Evolutionary conservation across 2,113 vertebrate species (phyloP).

Genomic region (Callipepla squamata): DNA sequence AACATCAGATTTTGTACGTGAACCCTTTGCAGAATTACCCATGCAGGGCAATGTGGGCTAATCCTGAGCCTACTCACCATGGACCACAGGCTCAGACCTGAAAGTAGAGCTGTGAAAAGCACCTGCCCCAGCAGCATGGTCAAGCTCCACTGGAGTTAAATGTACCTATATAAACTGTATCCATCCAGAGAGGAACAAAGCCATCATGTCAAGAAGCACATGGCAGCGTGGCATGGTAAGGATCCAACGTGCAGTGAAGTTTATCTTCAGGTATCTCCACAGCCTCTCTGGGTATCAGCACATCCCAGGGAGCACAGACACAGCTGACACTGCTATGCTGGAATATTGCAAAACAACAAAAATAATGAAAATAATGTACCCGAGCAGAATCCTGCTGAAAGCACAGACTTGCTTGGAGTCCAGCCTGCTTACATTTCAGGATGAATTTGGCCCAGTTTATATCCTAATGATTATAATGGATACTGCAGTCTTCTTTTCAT

Average conservation of each 20-base stretch:
- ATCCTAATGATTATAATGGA: slow-evolving; percentile 56
- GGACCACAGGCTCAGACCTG: accelerated
- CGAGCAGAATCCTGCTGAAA: not conserved
- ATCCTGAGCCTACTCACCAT: accelerated
- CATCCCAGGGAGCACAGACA: not conserved
- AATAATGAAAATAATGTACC: not conserved
- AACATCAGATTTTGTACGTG: not conserved
- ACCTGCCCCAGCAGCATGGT: not conserved
- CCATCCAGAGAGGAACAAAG: not conserved
- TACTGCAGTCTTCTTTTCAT: slow-evolving; percentile 55
- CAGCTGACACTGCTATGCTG: not conserved
- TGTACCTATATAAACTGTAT: not conserved
- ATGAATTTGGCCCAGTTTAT: slow-evolving; percentile 48
- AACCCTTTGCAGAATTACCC: not conserved
- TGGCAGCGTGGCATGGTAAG: accelerated
- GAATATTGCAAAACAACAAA: not conserved
- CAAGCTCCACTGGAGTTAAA: not conserved
- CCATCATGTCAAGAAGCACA: accelerated
- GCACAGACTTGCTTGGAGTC: not conserved
- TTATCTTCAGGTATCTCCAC: not conserved
- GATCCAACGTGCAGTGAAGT: not conserved
- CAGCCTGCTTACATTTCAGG: not conserved
- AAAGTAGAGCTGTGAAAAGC: accelerated
- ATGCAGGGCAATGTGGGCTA: not conserved
- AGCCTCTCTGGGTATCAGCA: accelerated